phyloP scores from a whole-genome alignment of 2,797 vertebrate species.

The Lates japonicus region DNA sequence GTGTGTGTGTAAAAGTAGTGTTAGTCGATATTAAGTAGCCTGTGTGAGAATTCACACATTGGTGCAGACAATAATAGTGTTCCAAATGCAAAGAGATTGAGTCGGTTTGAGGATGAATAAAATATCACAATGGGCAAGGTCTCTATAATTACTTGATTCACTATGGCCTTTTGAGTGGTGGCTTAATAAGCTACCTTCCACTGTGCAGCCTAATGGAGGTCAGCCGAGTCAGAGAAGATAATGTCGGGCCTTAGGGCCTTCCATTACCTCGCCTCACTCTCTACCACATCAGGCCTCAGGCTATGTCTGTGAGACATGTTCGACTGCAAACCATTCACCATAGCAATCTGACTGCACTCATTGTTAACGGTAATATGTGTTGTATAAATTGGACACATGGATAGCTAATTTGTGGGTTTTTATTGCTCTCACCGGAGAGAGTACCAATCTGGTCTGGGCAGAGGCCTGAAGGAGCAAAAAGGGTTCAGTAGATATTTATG shows the following conservation, averaged over 20 bases:
- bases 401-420: conserved; percentile 25
- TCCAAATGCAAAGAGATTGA: conserved; percentile 78
- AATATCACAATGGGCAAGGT: conserved; percentile 86
- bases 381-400: conserved; percentile 45
- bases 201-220: conserved; percentile 85
- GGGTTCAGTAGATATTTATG: background rate
- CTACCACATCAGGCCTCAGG: conserved; percentile 64
- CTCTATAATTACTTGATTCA: conserved; percentile 86
- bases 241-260: conserved; percentile 80
- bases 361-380: conserved; percentile 53
- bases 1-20: conserved; percentile 7
- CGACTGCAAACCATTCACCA: conserved; percentile 51
- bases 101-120: conserved; percentile 86
- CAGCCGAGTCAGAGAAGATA: conserved; percentile 85
- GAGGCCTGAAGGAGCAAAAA: conserved; percentile 1
- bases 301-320: conserved; percentile 65
- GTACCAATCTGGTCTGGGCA: background rate
- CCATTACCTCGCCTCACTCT: conserved; percentile 77
- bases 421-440: conserved; percentile 14
- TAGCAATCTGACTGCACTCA: conserved; percentile 42
- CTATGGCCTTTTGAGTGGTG: conserved; percentile 83
- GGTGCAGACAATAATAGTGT: conserved; percentile 83
- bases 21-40: conserved; percentile 39
- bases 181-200: conserved; percentile 85
- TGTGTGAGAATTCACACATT: conserved; percentile 62